phyloP scores from a whole-genome alignment of 2,113 vertebrate species.

The Puntigrus tetrazona region DNA sequence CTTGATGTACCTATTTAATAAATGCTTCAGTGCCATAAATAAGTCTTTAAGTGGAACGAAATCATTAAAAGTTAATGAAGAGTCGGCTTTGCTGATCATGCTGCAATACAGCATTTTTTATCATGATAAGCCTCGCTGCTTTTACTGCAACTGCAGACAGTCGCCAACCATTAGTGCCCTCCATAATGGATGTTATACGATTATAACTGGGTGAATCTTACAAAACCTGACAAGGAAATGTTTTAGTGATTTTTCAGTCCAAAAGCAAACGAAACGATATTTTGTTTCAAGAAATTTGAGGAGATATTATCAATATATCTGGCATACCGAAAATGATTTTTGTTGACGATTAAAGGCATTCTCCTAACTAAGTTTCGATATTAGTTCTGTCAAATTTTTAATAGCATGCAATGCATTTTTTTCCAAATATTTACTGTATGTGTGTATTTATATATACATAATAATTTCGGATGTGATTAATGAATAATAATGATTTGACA shows the following conservation, averaged over 20 bases:
- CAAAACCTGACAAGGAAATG: neutral
- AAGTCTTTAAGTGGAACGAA: neutral
- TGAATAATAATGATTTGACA: no score
- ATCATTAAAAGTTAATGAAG: conserved; percentile 35
- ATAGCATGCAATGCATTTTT: no score
- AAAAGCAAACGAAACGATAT: neutral
- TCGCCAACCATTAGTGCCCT: neutral
- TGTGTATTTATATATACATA: no score
- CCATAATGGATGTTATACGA: neutral
- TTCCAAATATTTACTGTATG: no score
- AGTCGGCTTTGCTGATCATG: neutral
- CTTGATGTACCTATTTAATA: neutral
- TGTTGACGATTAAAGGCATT: no score
- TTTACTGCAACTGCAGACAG: neutral
- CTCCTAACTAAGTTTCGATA: no score
- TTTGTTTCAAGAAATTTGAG: neutral
- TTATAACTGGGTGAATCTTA: conserved; percentile 5
- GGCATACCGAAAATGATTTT: no score
- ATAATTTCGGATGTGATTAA: no score
- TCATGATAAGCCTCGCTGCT: neutral
- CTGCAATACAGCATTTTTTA: neutral
- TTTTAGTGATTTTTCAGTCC: neutral
- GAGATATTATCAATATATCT: no score
- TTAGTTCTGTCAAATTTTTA: no score
- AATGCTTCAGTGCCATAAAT: conserved; percentile 16